Evolutionary conservation across 1,140 invertebrate genomes (phyloP).

Genomic region (Colletes gigas): DNA sequence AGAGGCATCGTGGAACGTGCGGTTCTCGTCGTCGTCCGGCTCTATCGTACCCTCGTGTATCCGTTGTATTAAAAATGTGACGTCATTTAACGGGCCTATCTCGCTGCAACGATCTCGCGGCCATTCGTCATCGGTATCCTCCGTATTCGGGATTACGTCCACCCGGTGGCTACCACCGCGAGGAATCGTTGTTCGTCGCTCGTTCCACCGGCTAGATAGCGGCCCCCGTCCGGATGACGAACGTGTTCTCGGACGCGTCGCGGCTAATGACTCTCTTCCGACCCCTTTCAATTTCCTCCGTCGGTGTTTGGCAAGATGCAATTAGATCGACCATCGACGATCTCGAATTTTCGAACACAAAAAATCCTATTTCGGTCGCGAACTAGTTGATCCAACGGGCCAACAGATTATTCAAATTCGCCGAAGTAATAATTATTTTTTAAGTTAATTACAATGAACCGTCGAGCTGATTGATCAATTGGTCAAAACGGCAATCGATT

Average conservation of each 20-base stretch:
- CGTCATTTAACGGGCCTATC: slow-evolving; percentile 71
- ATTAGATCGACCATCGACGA: no score
- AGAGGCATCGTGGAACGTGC: slow-evolving; percentile 36
- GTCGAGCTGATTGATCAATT: no score
- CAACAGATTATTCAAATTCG: no score
- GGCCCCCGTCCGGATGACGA: slow-evolving; percentile 16
- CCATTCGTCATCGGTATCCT: slow-evolving; percentile 70
- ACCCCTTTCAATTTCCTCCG: neutral
- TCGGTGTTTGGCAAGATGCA: neutral
- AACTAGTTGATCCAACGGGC: no score
- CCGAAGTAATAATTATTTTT: no score
- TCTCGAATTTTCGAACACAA: no score
- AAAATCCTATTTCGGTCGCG: no score
- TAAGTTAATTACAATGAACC: no score
- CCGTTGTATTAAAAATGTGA: slow-evolving; percentile 73
- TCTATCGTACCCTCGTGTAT: slow-evolving; percentile 40
- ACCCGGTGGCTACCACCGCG: slow-evolving; percentile 38
- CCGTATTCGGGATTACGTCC: slow-evolving; percentile 64
- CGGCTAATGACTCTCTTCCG: slow-evolving; percentile 45
- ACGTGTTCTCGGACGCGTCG: slow-evolving; percentile 17
- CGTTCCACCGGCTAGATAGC: slow-evolving; percentile 24
- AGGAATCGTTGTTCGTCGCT: slow-evolving; percentile 34
- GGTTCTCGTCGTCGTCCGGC: slow-evolving; percentile 48
- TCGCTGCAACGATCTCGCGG: slow-evolving; percentile 59
- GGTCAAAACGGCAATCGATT: no score